A percentile compares a stretch with the other conserved stretches of the same genome.
These are phyloP conservation scores for Sebastes vulpes DNA, from an alignment of 2,797 vertebrate genomes.

Conservation along the genomic window DNA sequence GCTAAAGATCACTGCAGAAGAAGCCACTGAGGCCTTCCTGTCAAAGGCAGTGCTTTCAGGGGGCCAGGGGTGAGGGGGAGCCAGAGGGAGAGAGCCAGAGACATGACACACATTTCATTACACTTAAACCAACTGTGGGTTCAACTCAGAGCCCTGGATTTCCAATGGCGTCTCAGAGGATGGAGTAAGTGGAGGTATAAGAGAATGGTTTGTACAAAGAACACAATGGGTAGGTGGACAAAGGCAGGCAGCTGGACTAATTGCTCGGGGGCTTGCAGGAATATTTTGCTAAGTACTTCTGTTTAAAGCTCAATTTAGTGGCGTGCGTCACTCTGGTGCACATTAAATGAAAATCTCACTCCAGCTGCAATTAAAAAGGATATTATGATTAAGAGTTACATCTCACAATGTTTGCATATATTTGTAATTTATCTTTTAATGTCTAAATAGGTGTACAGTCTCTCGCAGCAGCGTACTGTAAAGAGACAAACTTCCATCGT, in stretches of 20 bases:
- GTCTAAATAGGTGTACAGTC: neutral
- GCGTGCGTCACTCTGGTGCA: slow-evolving; percentile 31
- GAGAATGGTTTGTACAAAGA: slow-evolving; percentile 78
- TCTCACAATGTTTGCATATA: slow-evolving; percentile 13
- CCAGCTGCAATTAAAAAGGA: slow-evolving; percentile 30
- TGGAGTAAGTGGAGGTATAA: slow-evolving; percentile 78
- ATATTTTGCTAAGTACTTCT: slow-evolving; percentile 75
- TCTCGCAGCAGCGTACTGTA: neutral
- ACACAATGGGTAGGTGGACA: slow-evolving; percentile 81
- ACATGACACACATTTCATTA: slow-evolving; percentile 86
- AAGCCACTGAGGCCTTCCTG: slow-evolving; percentile 81
- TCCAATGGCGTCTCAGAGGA: slow-evolving; percentile 79
- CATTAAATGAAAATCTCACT: slow-evolving; percentile 46
- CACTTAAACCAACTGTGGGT: slow-evolving; percentile 84
- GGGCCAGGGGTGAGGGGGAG: slow-evolving; percentile 71
- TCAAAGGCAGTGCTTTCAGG: slow-evolving; percentile 82
- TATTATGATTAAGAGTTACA: slow-evolving; percentile 16
- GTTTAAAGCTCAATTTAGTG: slow-evolving; percentile 73
- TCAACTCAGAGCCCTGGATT: slow-evolving; percentile 78
- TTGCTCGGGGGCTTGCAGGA: slow-evolving; percentile 76
- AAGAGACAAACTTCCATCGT: slow-evolving; percentile 34
- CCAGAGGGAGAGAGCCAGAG: slow-evolving; percentile 75
- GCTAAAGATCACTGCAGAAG: slow-evolving; percentile 83
- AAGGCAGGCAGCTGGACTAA: slow-evolving; percentile 78
- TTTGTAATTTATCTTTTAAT: neutral